Conservation (phyloP, 2,888 invertebrate species). For the Oxystoma pomonae region DNA sequence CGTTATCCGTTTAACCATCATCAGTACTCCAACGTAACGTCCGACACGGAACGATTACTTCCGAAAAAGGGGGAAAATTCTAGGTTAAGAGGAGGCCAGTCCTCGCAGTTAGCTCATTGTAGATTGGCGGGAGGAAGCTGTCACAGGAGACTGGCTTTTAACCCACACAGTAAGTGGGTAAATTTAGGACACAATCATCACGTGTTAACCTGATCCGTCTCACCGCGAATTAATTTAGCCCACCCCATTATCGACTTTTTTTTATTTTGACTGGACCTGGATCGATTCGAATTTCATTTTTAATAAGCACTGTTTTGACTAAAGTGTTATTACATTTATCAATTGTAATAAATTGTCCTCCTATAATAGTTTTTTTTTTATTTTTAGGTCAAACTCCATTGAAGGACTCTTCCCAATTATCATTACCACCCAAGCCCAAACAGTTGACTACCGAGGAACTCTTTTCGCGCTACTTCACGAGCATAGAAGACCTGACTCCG, state of each 20-base stretch:
- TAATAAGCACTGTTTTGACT: too few relatives aligned
- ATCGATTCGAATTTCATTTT: too few relatives aligned
- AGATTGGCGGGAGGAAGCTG: constrained; percentile 11
- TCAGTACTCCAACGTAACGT: constrained; percentile 11
- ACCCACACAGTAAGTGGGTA: constrained; percentile 21
- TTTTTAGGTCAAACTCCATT: constrained; percentile 13
- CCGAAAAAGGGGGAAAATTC: constrained; percentile 7
- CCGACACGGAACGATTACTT: constrained; percentile 11
- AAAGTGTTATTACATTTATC: too few relatives aligned
- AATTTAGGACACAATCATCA: too few relatives aligned
- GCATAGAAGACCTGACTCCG: constrained; percentile 19
- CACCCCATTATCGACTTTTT: too few relatives aligned
- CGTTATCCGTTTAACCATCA: constrained; percentile 17
- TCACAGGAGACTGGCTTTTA: constrained; percentile 9
- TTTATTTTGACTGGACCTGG: too few relatives aligned
- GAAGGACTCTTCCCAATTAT: constrained; percentile 17
- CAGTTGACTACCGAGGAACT: constrained; percentile 17
- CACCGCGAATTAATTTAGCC: too few relatives aligned
- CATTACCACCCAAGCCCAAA: constrained; percentile 21
- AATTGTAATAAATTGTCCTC: too few relatives aligned
- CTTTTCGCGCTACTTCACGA: constrained; percentile 15
- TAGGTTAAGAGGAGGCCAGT: constrained; percentile 24
- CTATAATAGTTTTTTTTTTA: constrained; percentile 10
- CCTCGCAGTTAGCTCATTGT: constrained; percentile 13
- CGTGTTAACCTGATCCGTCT: too few relatives aligned